Percentiles rank a stretch among this genome's conserved stretches.
These are phyloP conservation scores for Erynnis tages DNA, from an alignment of 2,888 invertebrate species.

Conservation along the genomic window DNA sequence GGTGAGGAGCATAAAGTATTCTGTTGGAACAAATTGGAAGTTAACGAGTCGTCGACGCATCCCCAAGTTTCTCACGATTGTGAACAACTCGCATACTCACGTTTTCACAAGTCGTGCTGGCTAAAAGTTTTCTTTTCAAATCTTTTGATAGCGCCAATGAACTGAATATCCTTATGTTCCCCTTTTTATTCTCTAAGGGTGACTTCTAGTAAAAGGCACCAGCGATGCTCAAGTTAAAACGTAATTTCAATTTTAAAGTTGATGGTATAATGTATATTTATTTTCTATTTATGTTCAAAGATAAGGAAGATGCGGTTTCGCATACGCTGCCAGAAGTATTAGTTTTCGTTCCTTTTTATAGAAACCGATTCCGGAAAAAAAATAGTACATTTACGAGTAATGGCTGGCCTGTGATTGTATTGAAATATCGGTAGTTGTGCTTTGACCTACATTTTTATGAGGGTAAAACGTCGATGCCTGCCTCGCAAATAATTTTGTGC, in stretches of 20 bases:
- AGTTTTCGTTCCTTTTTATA: too few relatives aligned
- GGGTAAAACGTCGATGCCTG: conserved; percentile 2
- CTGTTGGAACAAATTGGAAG: conserved; percentile 18
- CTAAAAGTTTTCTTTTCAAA: conserved; percentile 1
- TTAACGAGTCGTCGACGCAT: conserved; percentile 8
- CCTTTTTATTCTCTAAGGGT: too few relatives aligned
- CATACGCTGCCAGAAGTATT: too few relatives aligned
- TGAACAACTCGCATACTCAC: conserved; percentile 13
- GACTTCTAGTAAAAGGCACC: too few relatives aligned
- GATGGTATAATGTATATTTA: too few relatives aligned
- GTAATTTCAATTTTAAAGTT: too few relatives aligned
- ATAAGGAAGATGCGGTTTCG: too few relatives aligned
- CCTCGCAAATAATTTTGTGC: conserved; percentile 17
- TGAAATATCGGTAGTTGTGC: conserved; percentile 15
- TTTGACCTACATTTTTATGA: conserved; percentile 20
- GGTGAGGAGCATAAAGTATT: conserved; percentile 12
- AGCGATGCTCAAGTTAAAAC: too few relatives aligned
- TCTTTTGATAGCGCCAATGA: conserved; percentile 9
- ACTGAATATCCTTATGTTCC: too few relatives aligned
- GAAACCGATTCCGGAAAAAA: too few relatives aligned
- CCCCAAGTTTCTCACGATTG: conserved; percentile 6
- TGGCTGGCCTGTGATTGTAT: conserved; percentile 17
- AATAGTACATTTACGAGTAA: too few relatives aligned
- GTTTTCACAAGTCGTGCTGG: neutral
- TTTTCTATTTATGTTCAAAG: too few relatives aligned